Evolutionary conservation across 2,113 vertebrate genomes (phyloP).

Genomic region (Periophthalmus modestus): DNA sequence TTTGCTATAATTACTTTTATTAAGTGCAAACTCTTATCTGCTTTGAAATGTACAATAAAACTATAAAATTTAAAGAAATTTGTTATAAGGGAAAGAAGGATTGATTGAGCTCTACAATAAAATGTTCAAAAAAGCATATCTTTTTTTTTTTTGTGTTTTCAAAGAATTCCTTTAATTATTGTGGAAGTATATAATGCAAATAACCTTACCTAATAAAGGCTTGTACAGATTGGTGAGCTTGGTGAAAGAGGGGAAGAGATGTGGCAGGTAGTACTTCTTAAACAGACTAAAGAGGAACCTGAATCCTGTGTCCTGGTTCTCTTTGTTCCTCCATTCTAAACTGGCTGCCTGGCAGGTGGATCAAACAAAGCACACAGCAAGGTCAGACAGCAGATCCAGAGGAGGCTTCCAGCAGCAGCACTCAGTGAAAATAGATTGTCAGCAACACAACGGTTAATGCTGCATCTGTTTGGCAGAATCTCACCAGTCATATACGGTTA

Average conservation of each 20-base stretch:
- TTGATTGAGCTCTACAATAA: neutral
- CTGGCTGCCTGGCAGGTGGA: constrained; percentile 86
- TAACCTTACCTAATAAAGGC: constrained; percentile 89
- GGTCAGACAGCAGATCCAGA: constrained; percentile 38
- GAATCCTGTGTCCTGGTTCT: constrained; percentile 96
- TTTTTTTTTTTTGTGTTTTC: neutral
- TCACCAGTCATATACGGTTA: constrained; percentile 49
- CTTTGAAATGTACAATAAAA: neutral
- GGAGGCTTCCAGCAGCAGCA: constrained; percentile 29
- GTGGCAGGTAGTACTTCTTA: constrained; percentile 97
- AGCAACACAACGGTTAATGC: constrained; percentile 43
- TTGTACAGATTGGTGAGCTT: constrained; percentile 97
- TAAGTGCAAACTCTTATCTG: neutral
- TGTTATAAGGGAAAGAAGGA: neutral
- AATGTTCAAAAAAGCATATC: neutral
- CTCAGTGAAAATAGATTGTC: constrained; percentile 29
- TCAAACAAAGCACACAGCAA: constrained; percentile 49
- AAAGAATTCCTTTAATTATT: neutral
- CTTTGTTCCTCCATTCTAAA: constrained; percentile 95
- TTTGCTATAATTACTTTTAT: neutral
- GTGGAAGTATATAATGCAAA: neutral
- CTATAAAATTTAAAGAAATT: neutral
- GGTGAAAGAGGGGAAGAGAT: constrained; percentile 95
- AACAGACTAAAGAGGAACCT: constrained; percentile 96
- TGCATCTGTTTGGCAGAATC: neutral